Conservation (phyloP, 2,113 vertebrate species). For the Penelope pileata region DNA sequence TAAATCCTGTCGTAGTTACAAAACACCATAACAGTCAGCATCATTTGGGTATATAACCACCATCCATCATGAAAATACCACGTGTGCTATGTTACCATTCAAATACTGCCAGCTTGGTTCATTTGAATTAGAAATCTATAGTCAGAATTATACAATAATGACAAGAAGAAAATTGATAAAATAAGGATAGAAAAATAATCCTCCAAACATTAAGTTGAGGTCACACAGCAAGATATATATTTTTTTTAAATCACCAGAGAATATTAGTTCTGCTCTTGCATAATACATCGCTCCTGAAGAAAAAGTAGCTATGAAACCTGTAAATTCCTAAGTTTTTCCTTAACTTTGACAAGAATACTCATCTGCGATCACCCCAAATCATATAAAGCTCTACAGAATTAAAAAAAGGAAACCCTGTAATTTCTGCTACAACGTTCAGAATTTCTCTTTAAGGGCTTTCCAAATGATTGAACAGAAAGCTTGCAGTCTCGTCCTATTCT, state of each 20-base stretch:
- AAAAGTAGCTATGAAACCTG: not conserved
- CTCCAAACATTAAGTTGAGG: not conserved
- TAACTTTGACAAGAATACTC: not conserved
- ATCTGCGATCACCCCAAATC: not conserved
- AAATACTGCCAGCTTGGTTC: not conserved
- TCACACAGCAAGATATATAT: not conserved
- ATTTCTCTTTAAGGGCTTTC: not conserved
- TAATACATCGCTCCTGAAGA: not conserved
- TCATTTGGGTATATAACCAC: not conserved
- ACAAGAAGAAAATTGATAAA: not conserved
- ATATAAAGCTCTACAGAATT: not conserved
- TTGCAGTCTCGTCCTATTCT: not conserved
- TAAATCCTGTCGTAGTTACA: not conserved
- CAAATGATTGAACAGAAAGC: not conserved
- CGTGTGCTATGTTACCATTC: not conserved
- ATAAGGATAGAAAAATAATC: not conserved
- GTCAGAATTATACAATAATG: not conserved
- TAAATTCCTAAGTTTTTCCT: not conserved
- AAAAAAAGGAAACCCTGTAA: not conserved
- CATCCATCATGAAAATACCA: not conserved
- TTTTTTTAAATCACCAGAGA: fast-evolving
- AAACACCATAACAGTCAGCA: not conserved
- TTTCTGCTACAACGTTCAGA: not conserved
- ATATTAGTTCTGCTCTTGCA: not conserved
- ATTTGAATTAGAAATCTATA: not conserved